Conservation (phyloP, 2,113 vertebrate species). For the Ceyx margarethae region DNA sequence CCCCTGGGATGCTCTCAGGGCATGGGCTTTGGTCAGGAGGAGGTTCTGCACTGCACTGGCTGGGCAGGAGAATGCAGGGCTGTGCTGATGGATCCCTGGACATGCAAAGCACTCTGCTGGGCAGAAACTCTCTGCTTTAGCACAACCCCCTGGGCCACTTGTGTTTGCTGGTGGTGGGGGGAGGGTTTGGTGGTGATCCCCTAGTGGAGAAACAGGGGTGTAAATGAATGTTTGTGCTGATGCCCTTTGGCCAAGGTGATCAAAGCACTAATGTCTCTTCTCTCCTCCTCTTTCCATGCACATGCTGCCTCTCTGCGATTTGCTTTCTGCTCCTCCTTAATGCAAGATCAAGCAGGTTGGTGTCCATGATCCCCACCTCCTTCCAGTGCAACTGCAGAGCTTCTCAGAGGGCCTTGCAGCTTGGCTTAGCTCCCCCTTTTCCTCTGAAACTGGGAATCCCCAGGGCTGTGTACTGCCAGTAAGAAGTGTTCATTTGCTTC, state of each 20-base stretch:
- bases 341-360: conserved; percentile 94
- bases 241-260: conserved; percentile 53
- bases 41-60: neutral
- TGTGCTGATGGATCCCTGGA: conserved; percentile 15
- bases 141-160: neutral
- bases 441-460: neutral
- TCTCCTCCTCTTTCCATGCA: conserved; percentile 70
- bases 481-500: conserved; percentile 24
- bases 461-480: neutral
- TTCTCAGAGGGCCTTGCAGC: neutral
- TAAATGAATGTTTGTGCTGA: conserved; percentile 50
- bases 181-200: neutral
- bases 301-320: conserved; percentile 81
- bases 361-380: conserved; percentile 76
- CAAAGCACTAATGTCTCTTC: conserved; percentile 75
- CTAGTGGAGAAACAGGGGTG: neutral
- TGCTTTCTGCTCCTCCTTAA: conserved; percentile 82
- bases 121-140: neutral
- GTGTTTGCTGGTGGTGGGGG: neutral
- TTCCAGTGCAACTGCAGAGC: conserved; percentile 30
- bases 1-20: neutral
- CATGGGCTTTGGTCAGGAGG: conserved; percentile 53
- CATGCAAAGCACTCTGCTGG: neutral
- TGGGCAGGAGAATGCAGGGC: neutral
- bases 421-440: conserved; percentile 15